Evolutionary conservation across 1,140 invertebrate genomes (phyloP).

Genomic region (Doryteuthis pealeii): DNA sequence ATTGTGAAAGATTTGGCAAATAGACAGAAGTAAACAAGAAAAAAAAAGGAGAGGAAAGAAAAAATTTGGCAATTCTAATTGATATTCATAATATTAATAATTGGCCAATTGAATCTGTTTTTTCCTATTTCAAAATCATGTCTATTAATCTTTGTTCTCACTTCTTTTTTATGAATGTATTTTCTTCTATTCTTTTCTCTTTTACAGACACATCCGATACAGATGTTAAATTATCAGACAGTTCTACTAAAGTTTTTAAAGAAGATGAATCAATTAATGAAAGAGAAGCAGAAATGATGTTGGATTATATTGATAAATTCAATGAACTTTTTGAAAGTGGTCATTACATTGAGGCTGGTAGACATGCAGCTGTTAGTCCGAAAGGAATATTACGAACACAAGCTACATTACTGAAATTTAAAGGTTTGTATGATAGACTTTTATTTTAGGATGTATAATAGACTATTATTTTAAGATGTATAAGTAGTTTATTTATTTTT

Average conservation of each 20-base stretch:
- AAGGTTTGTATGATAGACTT: constrained; percentile 47
- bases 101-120: too few species aligned
- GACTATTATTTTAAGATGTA: background rate
- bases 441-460: too few species aligned
- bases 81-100: too few species aligned
- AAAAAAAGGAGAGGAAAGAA: too few species aligned
- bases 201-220: background rate
- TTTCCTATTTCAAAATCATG: too few species aligned
- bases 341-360: constrained; percentile 57
- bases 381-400: constrained; percentile 58
- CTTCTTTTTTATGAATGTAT: background rate
- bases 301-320: constrained; percentile 60
- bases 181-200: background rate
- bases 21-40: too few species aligned
- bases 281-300: constrained; percentile 59
- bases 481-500: too few species aligned
- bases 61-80: too few species aligned
- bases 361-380: constrained; percentile 59
- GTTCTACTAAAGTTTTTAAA: background rate
- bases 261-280: constrained; percentile 56
- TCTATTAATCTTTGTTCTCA: background rate
- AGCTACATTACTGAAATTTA: constrained; percentile 57
- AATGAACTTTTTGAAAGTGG: constrained; percentile 60
- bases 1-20: too few species aligned
- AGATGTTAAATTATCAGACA: background rate